A percentile compares a stretch with the other conserved stretches of the same genome.
phyloP scores from a whole-genome alignment of 2,797 vertebrate genomes.

The Propithecus perrieri region DNA sequence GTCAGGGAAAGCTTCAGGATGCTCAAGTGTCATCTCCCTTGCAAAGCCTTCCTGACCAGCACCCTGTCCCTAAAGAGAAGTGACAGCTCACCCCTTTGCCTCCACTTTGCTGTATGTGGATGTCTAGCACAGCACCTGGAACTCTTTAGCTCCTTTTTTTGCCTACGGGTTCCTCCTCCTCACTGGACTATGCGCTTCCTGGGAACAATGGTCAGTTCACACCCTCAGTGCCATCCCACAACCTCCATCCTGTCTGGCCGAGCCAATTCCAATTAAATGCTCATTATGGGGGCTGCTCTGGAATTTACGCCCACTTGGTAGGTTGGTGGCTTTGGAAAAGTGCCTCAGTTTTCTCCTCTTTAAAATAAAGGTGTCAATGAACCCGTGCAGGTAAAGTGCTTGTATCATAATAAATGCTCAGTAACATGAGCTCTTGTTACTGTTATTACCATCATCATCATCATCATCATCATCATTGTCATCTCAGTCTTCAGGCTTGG shows the following conservation, averaged over 20 bases:
- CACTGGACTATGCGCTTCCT: background rate
- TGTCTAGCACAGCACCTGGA: background rate
- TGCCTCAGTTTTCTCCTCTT: background rate
- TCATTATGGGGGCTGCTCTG: background rate
- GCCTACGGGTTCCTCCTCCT: background rate
- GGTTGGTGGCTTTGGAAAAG: background rate
- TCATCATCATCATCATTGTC: too few species aligned
- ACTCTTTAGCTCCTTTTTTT: background rate
- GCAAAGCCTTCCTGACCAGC: background rate
- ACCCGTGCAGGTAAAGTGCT: background rate
- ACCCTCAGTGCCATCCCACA: background rate
- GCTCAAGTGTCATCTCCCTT: background rate
- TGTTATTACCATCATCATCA: background rate
- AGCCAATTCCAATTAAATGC: background rate
- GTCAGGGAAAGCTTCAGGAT: background rate
- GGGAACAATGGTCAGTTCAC: background rate
- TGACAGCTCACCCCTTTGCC: background rate
- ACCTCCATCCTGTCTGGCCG: background rate
- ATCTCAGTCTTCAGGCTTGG: background rate
- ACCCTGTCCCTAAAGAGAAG: background rate
- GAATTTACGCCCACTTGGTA: background rate
- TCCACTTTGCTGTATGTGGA: too few species aligned
- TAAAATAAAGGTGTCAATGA: background rate
- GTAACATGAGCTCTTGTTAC: fast-evolving
- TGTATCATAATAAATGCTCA: too few species aligned